phyloP scores from a whole-genome alignment of 2,113 vertebrate species.

The Sialia sialis region DNA sequence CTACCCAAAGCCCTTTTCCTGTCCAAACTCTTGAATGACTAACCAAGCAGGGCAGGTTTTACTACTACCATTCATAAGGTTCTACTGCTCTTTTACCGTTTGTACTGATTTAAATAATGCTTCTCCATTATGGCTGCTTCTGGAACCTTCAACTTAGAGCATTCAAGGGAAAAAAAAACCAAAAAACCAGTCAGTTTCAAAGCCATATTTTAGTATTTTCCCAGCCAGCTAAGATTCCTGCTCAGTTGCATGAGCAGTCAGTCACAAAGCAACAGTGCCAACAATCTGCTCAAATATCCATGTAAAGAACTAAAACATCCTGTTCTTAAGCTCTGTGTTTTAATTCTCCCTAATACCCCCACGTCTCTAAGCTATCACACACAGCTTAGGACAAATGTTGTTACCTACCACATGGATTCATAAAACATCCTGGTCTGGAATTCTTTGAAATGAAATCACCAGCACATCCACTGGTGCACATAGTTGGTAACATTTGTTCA shows the following conservation, averaged over 20 bases:
- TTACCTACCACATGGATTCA: background rate
- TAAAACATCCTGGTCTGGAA: background rate
- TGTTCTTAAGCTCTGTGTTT: background rate
- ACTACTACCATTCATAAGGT: background rate
- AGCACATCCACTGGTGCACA: background rate
- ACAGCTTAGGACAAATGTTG: background rate
- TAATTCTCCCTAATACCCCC: background rate
- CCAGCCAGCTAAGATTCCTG: background rate
- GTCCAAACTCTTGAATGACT: background rate
- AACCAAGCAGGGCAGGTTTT: background rate
- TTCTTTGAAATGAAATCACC: background rate
- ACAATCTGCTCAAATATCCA: background rate
- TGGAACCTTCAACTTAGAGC: background rate
- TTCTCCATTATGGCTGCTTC: background rate
- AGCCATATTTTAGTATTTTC: background rate
- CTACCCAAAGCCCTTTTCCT: background rate
- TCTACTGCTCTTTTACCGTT: background rate
- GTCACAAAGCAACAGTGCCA: background rate
- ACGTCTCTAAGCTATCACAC: background rate
- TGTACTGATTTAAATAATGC: background rate
- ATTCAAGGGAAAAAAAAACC: background rate
- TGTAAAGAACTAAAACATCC: background rate
- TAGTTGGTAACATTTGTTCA: background rate
- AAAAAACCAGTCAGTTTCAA: background rate
- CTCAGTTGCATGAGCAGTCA: background rate